Percentiles rank a stretch among this genome's conserved stretches.
phyloP scores from a whole-genome alignment of 2,797 vertebrate species.

The Sciurus carolinensis region DNA sequence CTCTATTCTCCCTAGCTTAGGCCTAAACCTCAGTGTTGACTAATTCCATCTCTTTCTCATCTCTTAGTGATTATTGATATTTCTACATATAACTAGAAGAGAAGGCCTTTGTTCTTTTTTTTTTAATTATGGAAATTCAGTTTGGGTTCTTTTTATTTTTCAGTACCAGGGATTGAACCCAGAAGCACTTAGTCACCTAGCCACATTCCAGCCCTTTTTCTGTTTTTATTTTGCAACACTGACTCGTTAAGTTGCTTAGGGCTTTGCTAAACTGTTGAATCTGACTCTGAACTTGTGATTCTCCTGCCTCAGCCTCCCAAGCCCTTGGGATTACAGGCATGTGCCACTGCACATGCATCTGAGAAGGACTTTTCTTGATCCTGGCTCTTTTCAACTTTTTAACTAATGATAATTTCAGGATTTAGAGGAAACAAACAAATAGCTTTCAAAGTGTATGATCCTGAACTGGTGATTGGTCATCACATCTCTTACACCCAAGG shows the following conservation, averaged over 20 bases:
- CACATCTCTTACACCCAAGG: not conserved
- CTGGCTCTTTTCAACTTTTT: slow-evolving; percentile 35
- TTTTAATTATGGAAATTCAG: no score
- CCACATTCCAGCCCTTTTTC: no score
- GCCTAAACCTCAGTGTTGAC: not conserved
- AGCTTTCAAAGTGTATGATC: slow-evolving; percentile 15
- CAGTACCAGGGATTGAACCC: no score
- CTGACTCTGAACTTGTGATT: no score
- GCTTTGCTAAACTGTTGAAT: no score
- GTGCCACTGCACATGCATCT: no score
- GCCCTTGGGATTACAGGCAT: no score
- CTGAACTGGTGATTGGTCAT: not conserved
- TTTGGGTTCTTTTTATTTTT: no score
- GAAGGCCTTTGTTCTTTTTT: not conserved
- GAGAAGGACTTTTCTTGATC: not conserved
- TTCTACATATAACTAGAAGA: slow-evolving; percentile 28
- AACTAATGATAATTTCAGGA: not conserved
- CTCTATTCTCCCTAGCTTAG: not conserved
- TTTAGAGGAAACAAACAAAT: slow-evolving; percentile 43
- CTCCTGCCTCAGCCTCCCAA: no score
- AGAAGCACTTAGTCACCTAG: no score
- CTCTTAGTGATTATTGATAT: not conserved
- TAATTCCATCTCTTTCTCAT: not conserved
- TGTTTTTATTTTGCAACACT: no score
- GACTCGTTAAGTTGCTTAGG: no score